phyloP scores from a whole-genome alignment of 1,140 invertebrate species.

The Druon quercuslanigerum region DNA sequence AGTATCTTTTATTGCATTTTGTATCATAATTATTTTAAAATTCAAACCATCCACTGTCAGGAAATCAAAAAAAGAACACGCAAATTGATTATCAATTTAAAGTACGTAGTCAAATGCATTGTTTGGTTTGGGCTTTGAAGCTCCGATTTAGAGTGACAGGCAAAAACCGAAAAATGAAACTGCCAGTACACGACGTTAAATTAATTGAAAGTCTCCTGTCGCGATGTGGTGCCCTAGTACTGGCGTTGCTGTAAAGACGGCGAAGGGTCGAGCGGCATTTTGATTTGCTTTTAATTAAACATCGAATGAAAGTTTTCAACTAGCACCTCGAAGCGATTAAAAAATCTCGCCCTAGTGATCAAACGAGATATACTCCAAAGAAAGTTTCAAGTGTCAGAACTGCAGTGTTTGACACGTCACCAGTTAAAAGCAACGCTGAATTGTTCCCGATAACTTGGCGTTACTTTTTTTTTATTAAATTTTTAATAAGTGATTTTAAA shows the following conservation, averaged over 20 bases:
- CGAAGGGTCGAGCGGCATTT: conserved; percentile 46
- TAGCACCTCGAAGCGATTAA: conserved; percentile 41
- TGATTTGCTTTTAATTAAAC: conserved; percentile 53
- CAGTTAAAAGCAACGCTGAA: no score
- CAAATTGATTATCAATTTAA: conserved; percentile 10
- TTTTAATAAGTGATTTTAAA: no score
- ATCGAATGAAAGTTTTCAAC: conserved; percentile 36
- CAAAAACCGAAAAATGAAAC: neutral
- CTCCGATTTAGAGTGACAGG: neutral
- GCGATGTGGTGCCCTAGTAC: conserved; percentile 8
- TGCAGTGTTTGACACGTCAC: neutral
- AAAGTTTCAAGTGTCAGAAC: neutral
- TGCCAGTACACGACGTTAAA: conserved; percentile 44
- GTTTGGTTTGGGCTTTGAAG: conserved; percentile 6
- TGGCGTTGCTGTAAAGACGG: neutral
- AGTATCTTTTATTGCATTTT: no score
- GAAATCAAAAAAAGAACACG: neutral
- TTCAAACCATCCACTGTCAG: no score
- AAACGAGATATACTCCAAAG: conserved; percentile 35
- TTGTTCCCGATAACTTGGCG: no score
- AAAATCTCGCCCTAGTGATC: conserved; percentile 43
- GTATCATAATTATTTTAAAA: no score
- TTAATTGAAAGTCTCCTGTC: conserved; percentile 52
- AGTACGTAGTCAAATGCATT: neutral
- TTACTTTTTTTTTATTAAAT: no score